A percentile compares a stretch with the other conserved stretches of the same genome.
Conservation (phyloP, 2,797 vertebrate species). For the Kryptopterus vitreolus region DNA sequence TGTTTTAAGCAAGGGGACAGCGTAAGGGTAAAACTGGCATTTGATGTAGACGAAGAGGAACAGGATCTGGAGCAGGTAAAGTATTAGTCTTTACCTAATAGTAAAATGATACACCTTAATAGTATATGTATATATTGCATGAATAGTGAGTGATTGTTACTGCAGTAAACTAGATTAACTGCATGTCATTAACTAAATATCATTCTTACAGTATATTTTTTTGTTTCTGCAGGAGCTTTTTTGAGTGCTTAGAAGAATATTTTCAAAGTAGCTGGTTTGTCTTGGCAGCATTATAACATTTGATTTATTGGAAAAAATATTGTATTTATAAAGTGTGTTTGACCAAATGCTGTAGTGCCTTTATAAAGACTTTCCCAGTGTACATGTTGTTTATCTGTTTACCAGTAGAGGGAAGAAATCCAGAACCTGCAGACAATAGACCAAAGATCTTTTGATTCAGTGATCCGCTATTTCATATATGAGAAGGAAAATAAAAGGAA, state of each 20-base stretch:
- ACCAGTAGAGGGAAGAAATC: not conserved
- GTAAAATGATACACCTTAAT: conserved; percentile 7
- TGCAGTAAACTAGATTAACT: not conserved
- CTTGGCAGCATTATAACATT: conserved; percentile 1
- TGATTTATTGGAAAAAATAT: not conserved
- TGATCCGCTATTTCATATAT: too few relatives aligned
- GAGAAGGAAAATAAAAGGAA: too few relatives aligned
- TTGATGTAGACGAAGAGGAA: conserved; percentile 58
- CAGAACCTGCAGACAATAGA: not conserved
- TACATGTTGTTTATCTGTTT: not conserved
- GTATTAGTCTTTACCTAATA: not conserved
- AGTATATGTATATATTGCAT: not conserved
- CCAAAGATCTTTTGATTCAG: too few relatives aligned
- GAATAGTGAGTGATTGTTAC: not conserved
- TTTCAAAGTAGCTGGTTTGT: not conserved
- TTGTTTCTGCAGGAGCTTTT: conserved; percentile 35
- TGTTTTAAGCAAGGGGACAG: conserved; percentile 58
- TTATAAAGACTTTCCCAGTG: not conserved
- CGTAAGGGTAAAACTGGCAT: conserved; percentile 53
- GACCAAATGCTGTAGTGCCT: not conserved
- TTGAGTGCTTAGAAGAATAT: conserved; percentile 2
- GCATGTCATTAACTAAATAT: not conserved
- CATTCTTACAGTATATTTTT: not conserved
- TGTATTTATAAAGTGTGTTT: not conserved
- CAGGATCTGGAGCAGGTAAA: conserved; percentile 69